Base-by-base conservation (phyloP, 2,797 vertebrate species). In the Florisuga fusca region DNA sequence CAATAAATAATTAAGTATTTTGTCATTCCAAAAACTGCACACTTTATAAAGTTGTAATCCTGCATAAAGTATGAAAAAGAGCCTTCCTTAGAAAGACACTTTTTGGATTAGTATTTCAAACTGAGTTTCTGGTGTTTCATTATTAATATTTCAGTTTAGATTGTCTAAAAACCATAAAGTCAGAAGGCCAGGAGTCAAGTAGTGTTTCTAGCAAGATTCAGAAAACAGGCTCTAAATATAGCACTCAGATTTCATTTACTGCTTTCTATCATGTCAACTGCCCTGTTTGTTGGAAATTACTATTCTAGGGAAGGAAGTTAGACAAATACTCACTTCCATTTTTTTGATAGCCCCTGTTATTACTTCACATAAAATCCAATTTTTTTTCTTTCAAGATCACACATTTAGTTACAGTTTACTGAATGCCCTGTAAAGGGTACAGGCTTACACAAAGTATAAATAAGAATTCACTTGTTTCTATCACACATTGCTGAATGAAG, bases 41-140 rank as follows among this genome's bases (percentile, higher is more conserved):
- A 26, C 7, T n/a, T 91, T 23, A 91, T 58, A 68, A 94, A 58
- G 16, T 20, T 38, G 8, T 15, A 58, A 9, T 87, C 31, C 76
- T 33, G 53, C 5, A 72, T 15, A 3, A 46, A 36, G 20, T 46
- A 54, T 5, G 3, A 79, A 72, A 72, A 66, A 59, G 7, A 68
- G 4, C 6, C 7, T 74, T 53, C 46, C 27, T 75, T 64, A 27
- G 15, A 77, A 89, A 76, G 46, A 10, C 15, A 19, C 1, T 43
- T 17, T 62, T 79, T 75, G 17, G 53, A 89, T 81, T 26, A 71
- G 29, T 43, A 82, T 58, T 89, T 90, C 23, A 86, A 88, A 72
- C 17, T 11, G 16, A n/a, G 11, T 43, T 86, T 51, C 61, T 36
- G 57, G 13, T 33, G n/a, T 83, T 84, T 90, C 34, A 20, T 64